phyloP scores from a whole-genome alignment of 23 tunicate species.

The Ascidia mentula region DNA sequence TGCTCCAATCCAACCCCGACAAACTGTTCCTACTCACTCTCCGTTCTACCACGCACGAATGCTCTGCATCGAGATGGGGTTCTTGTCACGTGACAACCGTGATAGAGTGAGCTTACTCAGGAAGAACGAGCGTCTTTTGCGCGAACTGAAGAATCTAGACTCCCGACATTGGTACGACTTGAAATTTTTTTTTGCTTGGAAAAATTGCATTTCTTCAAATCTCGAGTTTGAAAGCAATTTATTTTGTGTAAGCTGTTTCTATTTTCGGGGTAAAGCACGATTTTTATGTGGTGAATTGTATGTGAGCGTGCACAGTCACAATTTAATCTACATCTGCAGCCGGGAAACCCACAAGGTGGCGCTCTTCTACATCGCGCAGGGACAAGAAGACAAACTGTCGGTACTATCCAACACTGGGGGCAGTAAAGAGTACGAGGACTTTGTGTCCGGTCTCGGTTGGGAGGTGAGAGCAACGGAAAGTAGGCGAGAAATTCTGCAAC shows the following conservation, averaged over 20 bases:
- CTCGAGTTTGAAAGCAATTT: no score
- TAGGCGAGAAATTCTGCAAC: background rate
- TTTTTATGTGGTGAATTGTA: no score
- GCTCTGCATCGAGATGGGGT: constrained; percentile 74
- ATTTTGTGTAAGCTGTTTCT: no score
- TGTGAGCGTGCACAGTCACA: no score
- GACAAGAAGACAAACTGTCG: constrained; percentile 91
- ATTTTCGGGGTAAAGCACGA: no score
- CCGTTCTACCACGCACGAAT: constrained; percentile 75
- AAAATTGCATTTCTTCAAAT: background rate
- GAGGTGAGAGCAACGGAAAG: constrained; percentile 44
- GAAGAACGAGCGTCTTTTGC: constrained; percentile 81
- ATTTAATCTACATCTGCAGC: no score
- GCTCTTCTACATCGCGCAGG: constrained; percentile 77
- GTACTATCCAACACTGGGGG: constrained; percentile 89
- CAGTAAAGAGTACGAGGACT: constrained; percentile 82
- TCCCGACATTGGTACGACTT: constrained; percentile 58
- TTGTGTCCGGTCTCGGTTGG: constrained; percentile 91
- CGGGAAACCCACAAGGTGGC: constrained; percentile 99
- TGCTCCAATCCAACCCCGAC: constrained; percentile 32
- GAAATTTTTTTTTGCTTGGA: background rate
- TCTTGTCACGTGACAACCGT: constrained; percentile 83
- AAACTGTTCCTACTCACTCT: constrained; percentile 23
- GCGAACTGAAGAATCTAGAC: constrained; percentile 92
- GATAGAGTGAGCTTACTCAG: constrained; percentile 54